Percentiles rank a stretch among this genome's conserved stretches.
Conservation (phyloP, 2,113 vertebrate species). For the Elaphurus davidianus region DNA sequence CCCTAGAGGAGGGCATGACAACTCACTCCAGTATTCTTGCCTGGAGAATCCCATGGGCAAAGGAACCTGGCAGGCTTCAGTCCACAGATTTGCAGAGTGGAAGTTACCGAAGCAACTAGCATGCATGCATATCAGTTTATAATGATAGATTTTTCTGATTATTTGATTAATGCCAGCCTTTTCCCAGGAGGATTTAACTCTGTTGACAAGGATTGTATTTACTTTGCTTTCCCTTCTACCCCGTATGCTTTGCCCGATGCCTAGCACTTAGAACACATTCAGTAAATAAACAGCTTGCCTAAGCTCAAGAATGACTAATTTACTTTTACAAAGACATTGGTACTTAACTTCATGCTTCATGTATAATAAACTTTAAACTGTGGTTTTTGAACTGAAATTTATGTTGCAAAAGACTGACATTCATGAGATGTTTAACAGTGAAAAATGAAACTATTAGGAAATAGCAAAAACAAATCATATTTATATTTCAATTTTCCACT, state of each 20-base stretch:
- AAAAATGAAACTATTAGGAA: conserved; percentile 34
- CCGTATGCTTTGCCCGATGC: not conserved
- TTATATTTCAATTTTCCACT: conserved; percentile 28
- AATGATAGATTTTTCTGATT: conserved; percentile 9
- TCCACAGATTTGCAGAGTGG: not conserved
- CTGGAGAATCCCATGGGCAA: not conserved
- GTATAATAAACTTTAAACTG: not conserved
- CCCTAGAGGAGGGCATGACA: not conserved
- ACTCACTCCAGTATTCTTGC: not conserved
- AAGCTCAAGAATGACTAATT: not conserved
- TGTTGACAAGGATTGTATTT: not conserved
- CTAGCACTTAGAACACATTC: not conserved
- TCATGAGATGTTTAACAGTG: conserved; percentile 11
- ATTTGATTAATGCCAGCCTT: not conserved
- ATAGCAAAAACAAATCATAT: not conserved
- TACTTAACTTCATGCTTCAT: not conserved
- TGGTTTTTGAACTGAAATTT: conserved; percentile 33
- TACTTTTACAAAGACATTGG: not conserved
- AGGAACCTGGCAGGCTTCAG: not conserved
- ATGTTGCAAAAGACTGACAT: not conserved
- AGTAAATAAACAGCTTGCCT: not conserved
- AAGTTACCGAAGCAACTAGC: not conserved
- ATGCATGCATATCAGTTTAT: not conserved
- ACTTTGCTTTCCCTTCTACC: not conserved
- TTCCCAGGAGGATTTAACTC: not conserved